phyloP scores from a whole-genome alignment of 2,113 vertebrate genomes.

The Psammodynastes pulverulentus region DNA sequence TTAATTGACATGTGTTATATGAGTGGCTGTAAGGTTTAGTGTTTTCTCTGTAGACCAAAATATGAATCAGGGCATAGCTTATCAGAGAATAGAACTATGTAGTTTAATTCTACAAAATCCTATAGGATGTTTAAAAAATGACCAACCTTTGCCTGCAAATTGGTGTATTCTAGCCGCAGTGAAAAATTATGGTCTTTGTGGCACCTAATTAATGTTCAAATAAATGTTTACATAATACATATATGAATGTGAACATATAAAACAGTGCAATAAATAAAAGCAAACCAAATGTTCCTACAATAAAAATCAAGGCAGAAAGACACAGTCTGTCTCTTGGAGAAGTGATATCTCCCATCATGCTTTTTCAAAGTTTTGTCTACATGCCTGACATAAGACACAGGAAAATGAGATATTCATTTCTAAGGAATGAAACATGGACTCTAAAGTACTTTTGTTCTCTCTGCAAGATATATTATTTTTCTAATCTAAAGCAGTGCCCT shows the following conservation, averaged over 20 bases:
- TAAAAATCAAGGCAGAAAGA: background rate
- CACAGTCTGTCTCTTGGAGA: background rate
- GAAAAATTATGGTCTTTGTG: background rate
- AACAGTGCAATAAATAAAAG: background rate
- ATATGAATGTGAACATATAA: background rate
- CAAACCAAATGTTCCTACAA: background rate
- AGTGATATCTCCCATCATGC: background rate
- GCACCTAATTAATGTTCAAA: background rate
- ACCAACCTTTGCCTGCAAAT: background rate
- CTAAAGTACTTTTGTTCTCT: background rate
- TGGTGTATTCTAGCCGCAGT: background rate
- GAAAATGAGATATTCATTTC: background rate
- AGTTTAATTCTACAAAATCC: slow-evolving; percentile 1
- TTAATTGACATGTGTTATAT: background rate
- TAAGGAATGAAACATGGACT: background rate
- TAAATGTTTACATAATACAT: background rate
- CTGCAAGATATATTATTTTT: background rate
- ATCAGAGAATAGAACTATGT: background rate
- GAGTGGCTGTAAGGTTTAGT: background rate
- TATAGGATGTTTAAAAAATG: background rate
- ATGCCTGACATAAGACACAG: background rate
- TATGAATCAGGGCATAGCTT: background rate
- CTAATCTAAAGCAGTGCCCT: background rate
- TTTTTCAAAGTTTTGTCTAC: background rate
- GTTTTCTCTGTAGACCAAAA: slow-evolving; percentile 10